Evolutionary conservation across 2,113 vertebrate genomes (phyloP).

Genomic region (Archocentrus centrarchus): DNA sequence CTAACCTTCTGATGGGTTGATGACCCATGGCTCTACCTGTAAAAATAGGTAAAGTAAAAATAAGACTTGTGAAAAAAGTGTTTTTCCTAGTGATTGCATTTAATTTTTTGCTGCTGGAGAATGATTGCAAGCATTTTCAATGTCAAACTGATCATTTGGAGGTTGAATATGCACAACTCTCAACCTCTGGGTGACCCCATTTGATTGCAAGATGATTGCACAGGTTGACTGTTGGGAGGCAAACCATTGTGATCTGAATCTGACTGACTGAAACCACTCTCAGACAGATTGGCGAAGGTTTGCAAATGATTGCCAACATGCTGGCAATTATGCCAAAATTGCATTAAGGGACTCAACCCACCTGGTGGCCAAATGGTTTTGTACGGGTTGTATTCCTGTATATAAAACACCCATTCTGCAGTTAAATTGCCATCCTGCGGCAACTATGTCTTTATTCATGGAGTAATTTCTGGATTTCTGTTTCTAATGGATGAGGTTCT

Average conservation of each 20-base stretch:
- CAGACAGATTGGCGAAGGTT: too few relatives aligned
- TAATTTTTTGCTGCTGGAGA: not conserved
- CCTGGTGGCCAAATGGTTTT: not conserved
- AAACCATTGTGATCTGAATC: too few relatives aligned
- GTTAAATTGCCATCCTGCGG: not conserved
- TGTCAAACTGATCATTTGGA: not conserved
- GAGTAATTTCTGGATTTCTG: not conserved
- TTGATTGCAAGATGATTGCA: not conserved
- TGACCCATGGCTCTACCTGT: not conserved
- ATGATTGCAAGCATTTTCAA: not conserved
- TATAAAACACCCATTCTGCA: not conserved
- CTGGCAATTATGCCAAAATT: too few relatives aligned
- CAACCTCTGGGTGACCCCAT: accelerated
- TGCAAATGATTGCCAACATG: too few relatives aligned
- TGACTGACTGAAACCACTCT: too few relatives aligned
- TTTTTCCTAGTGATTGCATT: not conserved
- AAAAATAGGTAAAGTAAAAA: not conserved
- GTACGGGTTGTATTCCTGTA: not conserved
- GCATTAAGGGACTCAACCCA: not conserved
- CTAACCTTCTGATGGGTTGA: not conserved
- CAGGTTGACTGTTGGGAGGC: not conserved
- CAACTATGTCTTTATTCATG: not conserved
- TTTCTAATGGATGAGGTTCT: not conserved
- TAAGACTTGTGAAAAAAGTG: not conserved
- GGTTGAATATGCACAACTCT: not conserved